Evolutionary conservation across 2,888 invertebrate genomes (phyloP), one percentile per base, ranked within the genome.

Genomic region (Noctua fimbriata): DNA sequence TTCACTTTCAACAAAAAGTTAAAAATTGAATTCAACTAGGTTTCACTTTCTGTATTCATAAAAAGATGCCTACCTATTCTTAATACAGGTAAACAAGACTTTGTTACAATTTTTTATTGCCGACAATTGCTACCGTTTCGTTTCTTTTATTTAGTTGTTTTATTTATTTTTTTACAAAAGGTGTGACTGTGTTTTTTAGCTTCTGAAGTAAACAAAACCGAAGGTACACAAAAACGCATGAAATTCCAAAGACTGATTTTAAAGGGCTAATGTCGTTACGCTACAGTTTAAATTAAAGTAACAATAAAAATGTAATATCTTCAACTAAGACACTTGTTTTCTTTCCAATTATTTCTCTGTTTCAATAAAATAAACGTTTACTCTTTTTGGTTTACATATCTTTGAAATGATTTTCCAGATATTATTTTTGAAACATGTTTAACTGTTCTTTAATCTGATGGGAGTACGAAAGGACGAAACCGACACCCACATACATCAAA

Each of bases 1-100:
- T 95, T 96, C 95, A 94, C 94, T 96, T 96, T 95, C 89, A 89
- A 95, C 93, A 95, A 95, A 94, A 94, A 93, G 87, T 82, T 63
- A 80, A 82, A 87, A 89, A 91, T 89, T 86, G 82, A 88, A 84
- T 90, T 85, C 83, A 84, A 90, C 84, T 88, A 85, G 88, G 87
- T 94, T 94, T 95, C 94, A 94, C 94, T 95, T 94, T 94, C 91
- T 77, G 88, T 90, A 87, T 89, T 88, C 88, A 90, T 94, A 94
- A 94, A 94, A 93, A 90, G 73, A 88, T 83, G 87, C 86, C 86
- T 89, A 87, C 89, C 88, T 90, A 90, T 90, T 90, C 89, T 89
- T 91, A 90, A 89, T 70, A 89, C 93, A 93, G 93, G 93, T 93
- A 92, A 91, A 90, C 90, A 90, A 73, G 73, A 82, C 84, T 79